Conservation (phyloP, 2,888 invertebrate species). For the Cheilosia grossa region DNA sequence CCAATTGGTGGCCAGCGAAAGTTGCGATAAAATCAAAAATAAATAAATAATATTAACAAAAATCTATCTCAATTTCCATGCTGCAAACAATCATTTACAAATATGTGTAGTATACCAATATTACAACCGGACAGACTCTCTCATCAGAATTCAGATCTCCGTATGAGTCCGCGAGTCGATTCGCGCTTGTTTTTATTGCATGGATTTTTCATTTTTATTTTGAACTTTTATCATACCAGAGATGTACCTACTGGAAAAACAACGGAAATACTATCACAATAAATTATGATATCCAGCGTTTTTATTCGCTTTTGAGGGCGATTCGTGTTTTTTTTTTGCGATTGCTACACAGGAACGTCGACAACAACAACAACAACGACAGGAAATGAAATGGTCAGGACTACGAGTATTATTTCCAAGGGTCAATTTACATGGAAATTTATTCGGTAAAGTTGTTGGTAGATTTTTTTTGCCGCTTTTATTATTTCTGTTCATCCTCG, state of each 20-base stretch:
- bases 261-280: conserved; percentile 68
- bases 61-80: conserved; percentile 52
- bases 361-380: conserved; percentile 35
- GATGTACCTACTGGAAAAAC: conserved; percentile 41
- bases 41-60: conserved; percentile 46
- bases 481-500: conserved; percentile 9
- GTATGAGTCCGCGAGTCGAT: conserved; percentile 16
- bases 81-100: conserved; percentile 49
- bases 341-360: conserved; percentile 1
- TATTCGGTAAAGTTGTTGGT: conserved; percentile 48
- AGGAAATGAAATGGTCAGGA: conserved; percentile 68
- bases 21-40: conserved; percentile 40
- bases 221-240: conserved; percentile 48
- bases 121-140: conserved; percentile 42
- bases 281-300: conserved; percentile 64
- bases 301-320: conserved; percentile 30
- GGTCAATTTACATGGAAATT: conserved; percentile 66
- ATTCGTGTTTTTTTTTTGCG: background rate
- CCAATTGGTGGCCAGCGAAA: no score
- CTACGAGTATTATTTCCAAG: conserved; percentile 59
- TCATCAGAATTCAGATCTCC: conserved; percentile 50
- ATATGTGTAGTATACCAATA: conserved; percentile 27
- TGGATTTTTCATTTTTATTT: conserved; percentile 45
- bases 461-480: conserved; percentile 1
- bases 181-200: conserved; percentile 23